Conservation (phyloP, 2,888 invertebrate genomes). For the Melanophora roralis region DNA sequence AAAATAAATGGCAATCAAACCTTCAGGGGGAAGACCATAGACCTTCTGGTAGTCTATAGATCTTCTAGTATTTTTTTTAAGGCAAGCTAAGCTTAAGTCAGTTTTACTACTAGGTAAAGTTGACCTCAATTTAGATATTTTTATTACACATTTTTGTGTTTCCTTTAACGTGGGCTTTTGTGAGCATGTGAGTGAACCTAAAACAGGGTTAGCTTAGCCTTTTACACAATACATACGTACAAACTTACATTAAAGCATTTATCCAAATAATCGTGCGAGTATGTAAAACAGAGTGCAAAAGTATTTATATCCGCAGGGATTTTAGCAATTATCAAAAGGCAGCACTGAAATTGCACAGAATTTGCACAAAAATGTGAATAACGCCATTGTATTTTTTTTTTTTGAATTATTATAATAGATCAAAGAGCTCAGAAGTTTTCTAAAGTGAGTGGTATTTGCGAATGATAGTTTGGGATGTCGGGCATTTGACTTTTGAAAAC, state of each 20-base stretch:
- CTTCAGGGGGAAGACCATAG: too few relatives aligned
- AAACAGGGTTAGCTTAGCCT: slow-evolving; percentile 48
- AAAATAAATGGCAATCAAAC: too few relatives aligned
- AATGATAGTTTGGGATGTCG: slow-evolving; percentile 12
- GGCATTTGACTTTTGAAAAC: not conserved
- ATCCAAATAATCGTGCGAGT: slow-evolving; percentile 25
- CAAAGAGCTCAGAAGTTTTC: slow-evolving; percentile 23
- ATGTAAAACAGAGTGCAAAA: slow-evolving; percentile 39
- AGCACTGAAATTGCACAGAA: slow-evolving; percentile 45
- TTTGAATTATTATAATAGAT: slow-evolving; percentile 33
- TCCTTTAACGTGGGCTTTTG: not conserved
- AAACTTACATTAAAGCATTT: not conserved
- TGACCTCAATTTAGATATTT: slow-evolving; percentile 39
- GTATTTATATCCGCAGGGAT: slow-evolving; percentile 54
- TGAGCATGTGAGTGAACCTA: slow-evolving; percentile 14
- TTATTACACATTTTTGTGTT: not conserved
- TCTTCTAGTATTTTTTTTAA: too few relatives aligned
- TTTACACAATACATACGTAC: slow-evolving; percentile 24
- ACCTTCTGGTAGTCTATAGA: too few relatives aligned
- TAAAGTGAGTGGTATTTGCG: slow-evolving; percentile 23
- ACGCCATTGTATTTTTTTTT: slow-evolving; percentile 44
- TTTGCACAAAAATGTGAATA: slow-evolving; percentile 36
- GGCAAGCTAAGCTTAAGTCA: too few relatives aligned
- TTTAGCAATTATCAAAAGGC: slow-evolving; percentile 44
- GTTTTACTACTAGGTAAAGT: too few relatives aligned